Conservation (phyloP, 2,797 vertebrate species). For the Spondyliosoma cantharus region DNA sequence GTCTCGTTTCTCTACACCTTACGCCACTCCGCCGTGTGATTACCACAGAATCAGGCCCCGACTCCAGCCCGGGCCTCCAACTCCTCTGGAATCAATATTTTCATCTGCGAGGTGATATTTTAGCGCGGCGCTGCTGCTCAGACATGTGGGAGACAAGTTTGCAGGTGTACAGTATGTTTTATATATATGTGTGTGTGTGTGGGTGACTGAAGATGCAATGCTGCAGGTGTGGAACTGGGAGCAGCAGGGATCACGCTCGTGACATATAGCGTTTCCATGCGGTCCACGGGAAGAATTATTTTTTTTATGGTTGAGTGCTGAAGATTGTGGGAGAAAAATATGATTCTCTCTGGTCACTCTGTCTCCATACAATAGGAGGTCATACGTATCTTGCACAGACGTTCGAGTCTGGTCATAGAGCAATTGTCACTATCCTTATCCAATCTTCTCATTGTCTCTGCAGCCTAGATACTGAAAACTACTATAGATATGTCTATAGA, state of each 20-base stretch:
- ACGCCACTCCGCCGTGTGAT: conserved; percentile 26
- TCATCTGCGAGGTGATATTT: conserved; percentile 48
- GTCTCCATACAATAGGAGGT: too few relatives aligned
- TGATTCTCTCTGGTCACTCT: too few relatives aligned
- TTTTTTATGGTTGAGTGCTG: too few relatives aligned
- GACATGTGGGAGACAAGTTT: conserved; percentile 31
- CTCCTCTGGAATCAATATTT: conserved; percentile 51
- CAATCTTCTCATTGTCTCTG: too few relatives aligned
- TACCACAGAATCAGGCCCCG: not conserved
- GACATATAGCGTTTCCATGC: not conserved
- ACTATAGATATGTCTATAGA: too few relatives aligned
- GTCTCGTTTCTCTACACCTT: conserved; percentile 1
- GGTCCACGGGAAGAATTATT: too few relatives aligned
- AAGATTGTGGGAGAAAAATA: too few relatives aligned
- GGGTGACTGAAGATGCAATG: not conserved
- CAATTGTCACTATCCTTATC: too few relatives aligned
- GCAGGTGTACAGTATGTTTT: conserved; percentile 7
- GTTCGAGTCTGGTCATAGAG: too few relatives aligned
- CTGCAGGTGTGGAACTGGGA: conserved; percentile 28
- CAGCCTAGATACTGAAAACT: too few relatives aligned
- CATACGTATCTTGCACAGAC: too few relatives aligned
- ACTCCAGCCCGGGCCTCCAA: not conserved
- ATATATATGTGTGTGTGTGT: conserved; percentile 18
- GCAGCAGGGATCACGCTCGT: not conserved
- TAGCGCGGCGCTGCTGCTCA: conserved; percentile 7